Conservation (phyloP, 1,140 invertebrate genomes). For the Drosophila pallidifrons region DNA sequence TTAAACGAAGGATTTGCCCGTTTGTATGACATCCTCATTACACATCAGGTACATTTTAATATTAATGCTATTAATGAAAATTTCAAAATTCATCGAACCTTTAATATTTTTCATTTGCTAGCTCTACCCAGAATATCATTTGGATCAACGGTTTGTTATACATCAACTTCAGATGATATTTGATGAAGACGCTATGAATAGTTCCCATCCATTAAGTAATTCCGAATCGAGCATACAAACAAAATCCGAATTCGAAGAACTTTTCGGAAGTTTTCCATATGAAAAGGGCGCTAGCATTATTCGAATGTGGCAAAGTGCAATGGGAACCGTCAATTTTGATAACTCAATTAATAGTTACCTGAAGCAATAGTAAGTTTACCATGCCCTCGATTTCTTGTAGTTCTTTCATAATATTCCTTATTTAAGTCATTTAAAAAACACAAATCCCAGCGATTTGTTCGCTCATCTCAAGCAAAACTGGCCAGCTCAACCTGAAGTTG, state of each 20-base stretch:
- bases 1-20: slow-evolving; percentile 90
- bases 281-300: slow-evolving; percentile 90
- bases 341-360: slow-evolving; percentile 88
- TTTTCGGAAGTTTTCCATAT: slow-evolving; percentile 87
- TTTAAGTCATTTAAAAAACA: slow-evolving; percentile 76
- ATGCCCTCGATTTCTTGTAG: background rate
- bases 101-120: background rate
- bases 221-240: slow-evolving; percentile 77
- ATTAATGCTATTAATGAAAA: background rate
- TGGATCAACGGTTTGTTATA: slow-evolving; percentile 87
- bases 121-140: slow-evolving; percentile 84
- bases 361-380: slow-evolving; percentile 83
- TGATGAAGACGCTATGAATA: slow-evolving; percentile 87
- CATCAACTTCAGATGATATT: slow-evolving; percentile 89
- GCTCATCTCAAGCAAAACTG: slow-evolving; percentile 35
- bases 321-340: slow-evolving; percentile 88
- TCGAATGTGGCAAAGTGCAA: slow-evolving; percentile 90
- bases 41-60: slow-evolving; percentile 41
- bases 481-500: slow-evolving; percentile 19
- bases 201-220: slow-evolving; percentile 87
- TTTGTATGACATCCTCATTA: slow-evolving; percentile 88
- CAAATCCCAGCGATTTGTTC: slow-evolving; percentile 35
- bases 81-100: background rate
- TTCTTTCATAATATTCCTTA: background rate
- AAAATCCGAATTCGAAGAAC: slow-evolving; percentile 85